Conservation (phyloP, 2,888 invertebrate genomes). For the Neoitamus cyanurus region DNA sequence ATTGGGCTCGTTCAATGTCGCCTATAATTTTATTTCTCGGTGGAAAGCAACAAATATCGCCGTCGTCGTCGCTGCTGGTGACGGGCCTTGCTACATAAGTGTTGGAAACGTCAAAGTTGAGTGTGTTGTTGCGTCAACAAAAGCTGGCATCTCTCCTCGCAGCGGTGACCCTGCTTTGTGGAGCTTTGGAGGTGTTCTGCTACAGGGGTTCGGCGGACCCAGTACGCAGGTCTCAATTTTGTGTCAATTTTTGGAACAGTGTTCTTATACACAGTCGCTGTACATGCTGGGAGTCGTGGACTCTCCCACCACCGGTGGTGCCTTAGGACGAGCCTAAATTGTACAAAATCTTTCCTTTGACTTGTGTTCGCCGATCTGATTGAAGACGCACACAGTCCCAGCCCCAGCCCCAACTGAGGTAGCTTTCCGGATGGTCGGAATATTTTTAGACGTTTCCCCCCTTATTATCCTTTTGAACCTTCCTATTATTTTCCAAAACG, state of each 20-base stretch:
- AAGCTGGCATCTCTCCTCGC: neutral
- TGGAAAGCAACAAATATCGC: conserved; percentile 34
- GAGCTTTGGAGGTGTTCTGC: neutral
- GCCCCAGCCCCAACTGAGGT: neutral
- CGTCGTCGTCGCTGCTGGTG: neutral
- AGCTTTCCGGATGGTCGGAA: neutral
- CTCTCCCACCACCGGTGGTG: too few species aligned
- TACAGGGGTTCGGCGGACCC: neutral
- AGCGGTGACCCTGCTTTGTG: neutral
- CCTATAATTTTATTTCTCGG: conserved; percentile 30
- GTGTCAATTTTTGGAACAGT: conserved; percentile 35
- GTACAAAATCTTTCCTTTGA: neutral
- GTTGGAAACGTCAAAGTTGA: neutral
- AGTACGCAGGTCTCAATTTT: conserved; percentile 3
- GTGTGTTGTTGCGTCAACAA: conserved; percentile 15
- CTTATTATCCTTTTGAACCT: conserved; percentile 12
- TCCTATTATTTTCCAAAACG: conserved; percentile 8
- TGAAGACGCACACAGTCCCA: neutral
- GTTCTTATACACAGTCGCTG: neutral
- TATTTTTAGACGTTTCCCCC: conserved; percentile 21
- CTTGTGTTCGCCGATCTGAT: neutral
- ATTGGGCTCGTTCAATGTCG: conserved; percentile 36
- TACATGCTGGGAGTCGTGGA: neutral
- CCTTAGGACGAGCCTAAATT: neutral
- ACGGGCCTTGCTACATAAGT: neutral